Evolutionary conservation across 2,113 vertebrate genomes (phyloP), one percentile per base, ranked within the genome.

Genomic region (Oceanodroma tethys): DNA sequence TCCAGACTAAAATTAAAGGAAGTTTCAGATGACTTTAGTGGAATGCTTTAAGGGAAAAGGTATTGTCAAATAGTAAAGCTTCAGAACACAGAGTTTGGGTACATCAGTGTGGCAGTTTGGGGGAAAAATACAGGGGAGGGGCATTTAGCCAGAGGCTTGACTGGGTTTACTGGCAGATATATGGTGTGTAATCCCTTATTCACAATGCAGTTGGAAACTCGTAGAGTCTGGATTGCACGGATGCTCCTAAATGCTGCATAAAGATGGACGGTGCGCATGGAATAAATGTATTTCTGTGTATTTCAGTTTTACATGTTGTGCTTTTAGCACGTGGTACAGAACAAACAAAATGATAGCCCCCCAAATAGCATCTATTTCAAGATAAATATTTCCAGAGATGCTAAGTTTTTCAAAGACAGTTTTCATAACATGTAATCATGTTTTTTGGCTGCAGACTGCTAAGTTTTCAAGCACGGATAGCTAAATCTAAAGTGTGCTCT

Each of bases 51-150:
- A 45, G 23, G 38, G 16, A 40, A 58, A 62, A 81, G 10, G 21
- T 8, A 14, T 11, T 45, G 22, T 48, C 32, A n/a, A 18, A 27
- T 4, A 53, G 16, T 27, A 84, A 58, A 86, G 16, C 19, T 55
- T 48, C 55, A 55, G n/a, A 70, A 6, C 9, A 11, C 22, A 56
- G 27, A 38, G 20, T 85, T 34, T 62, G 48, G 53, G 38, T 29
- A 16, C 9, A 15, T 45, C 17, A 19, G 4, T 19, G 0, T 3
- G 8, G 27, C 16, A 60, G 7, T 30, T 9, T 14, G 5, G 36
- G 50, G 34, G 16, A 5, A 26, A 60, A 67, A 22, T 6, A 17
- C 3, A 20, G n/a, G 15, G 10, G 38, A 81, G 38, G 15, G 34
- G 30, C 11, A 29, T 30, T 70, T 53, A 78, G 36, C 23, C 32